Conservation (phyloP, 2,113 vertebrate genomes). For the Polyodon spathula region DNA sequence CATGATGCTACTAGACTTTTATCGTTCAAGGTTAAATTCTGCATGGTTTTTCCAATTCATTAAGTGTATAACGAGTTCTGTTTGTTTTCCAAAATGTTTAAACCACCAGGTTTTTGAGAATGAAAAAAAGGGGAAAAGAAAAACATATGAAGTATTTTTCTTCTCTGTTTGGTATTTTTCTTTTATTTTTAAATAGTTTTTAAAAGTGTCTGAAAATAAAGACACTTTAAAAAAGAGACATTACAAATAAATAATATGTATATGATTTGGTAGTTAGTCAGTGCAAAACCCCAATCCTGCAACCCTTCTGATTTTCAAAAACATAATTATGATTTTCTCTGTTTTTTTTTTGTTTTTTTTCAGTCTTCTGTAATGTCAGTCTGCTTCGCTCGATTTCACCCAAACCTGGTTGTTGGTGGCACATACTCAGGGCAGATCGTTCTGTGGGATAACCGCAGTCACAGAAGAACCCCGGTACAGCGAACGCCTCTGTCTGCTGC, state of each 20-base stretch:
- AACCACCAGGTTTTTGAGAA: slow-evolving; percentile 38
- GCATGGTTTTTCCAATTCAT: slow-evolving; percentile 24
- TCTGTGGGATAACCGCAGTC: slow-evolving; percentile 94
- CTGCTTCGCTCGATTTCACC: slow-evolving; percentile 92
- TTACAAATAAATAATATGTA: too few relatives aligned
- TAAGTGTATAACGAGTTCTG: slow-evolving; percentile 44
- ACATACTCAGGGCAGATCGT: slow-evolving; percentile 95
- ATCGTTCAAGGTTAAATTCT: slow-evolving; percentile 21
- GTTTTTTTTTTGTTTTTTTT: slow-evolving; percentile 19
- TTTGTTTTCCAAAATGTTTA: slow-evolving; percentile 56
- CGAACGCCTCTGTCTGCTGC: slow-evolving; percentile 90
- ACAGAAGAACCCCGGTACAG: slow-evolving; percentile 87
- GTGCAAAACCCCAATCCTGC: too few relatives aligned
- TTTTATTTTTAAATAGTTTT: slow-evolving; percentile 50
- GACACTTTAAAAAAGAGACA: too few relatives aligned
- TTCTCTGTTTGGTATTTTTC: slow-evolving; percentile 53
- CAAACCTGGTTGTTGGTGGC: slow-evolving; percentile 87
- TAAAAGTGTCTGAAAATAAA: slow-evolving; percentile 9
- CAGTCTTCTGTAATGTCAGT: slow-evolving; percentile 95
- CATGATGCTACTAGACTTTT: slow-evolving; percentile 3
- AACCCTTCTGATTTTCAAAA: not conserved
- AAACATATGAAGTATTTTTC: slow-evolving; percentile 42
- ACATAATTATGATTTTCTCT: not conserved
- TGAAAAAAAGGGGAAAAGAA: slow-evolving; percentile 25
- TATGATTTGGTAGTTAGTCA: too few relatives aligned